These are phyloP conservation scores for Vireo griseus DNA, from an alignment of 2,797 vertebrate genomes.

Conservation along the genomic window DNA sequence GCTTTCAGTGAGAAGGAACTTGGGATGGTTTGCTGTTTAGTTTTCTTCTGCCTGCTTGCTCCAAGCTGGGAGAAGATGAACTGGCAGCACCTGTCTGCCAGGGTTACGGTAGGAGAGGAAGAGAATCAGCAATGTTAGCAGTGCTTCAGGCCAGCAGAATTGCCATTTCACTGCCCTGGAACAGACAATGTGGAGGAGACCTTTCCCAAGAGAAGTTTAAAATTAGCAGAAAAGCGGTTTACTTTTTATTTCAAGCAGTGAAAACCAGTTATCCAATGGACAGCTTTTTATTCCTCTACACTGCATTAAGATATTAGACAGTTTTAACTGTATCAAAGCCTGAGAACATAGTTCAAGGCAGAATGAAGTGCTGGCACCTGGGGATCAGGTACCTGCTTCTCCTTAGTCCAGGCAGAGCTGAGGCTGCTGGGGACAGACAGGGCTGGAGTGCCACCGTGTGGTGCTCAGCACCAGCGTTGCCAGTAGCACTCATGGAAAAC, in stretches of 20 bases:
- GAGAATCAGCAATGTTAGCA: not conserved
- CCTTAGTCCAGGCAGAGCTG: fast-evolving
- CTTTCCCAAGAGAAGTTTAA: not conserved
- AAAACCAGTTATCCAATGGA: not conserved
- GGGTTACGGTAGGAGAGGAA: no score
- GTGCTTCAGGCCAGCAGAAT: not conserved
- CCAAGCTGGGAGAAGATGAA: not conserved
- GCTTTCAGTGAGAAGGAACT: not conserved
- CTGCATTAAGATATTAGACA: not conserved
- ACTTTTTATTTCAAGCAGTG: not conserved
- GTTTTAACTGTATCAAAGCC: not conserved
- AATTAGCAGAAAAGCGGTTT: not conserved
- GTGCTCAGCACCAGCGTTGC: not conserved
- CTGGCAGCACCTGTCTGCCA: not conserved
- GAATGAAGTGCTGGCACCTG: fast-evolving
- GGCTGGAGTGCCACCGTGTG: constrained; percentile 61
- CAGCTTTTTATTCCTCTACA: not conserved
- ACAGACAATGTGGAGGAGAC: not conserved
- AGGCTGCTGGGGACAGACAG: not conserved
- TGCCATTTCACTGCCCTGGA: not conserved
- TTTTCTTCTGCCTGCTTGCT: not conserved
- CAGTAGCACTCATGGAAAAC: fast-evolving
- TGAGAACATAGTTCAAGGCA: fast-evolving
- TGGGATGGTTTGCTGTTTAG: not conserved
- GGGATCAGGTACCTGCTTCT: not conserved